These are phyloP conservation scores for Boloria selene DNA, from an alignment of 2,888 invertebrate species.

Conservation along the genomic window DNA sequence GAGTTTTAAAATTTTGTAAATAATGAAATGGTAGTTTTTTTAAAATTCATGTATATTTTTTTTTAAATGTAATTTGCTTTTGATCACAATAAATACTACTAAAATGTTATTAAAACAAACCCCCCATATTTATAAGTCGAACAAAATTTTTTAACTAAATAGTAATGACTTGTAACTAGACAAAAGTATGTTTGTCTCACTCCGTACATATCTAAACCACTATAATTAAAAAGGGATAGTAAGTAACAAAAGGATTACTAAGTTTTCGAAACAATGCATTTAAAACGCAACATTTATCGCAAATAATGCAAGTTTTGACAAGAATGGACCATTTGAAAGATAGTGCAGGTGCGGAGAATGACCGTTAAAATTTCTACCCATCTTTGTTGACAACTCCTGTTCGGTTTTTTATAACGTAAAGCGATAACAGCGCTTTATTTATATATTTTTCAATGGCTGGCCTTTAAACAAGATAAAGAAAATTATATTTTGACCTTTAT, in stretches of 20 bases:
- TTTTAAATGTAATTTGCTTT: no score
- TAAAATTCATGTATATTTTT: no score
- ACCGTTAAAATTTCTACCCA: slow-evolving; percentile 23
- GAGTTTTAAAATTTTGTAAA: not conserved
- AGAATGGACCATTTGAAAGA: slow-evolving; percentile 17
- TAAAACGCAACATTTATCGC: slow-evolving; percentile 43
- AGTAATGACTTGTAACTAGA: no score
- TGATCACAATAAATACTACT: no score
- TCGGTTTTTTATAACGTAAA: not conserved
- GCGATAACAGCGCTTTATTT: not conserved
- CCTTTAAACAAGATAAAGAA: no score
- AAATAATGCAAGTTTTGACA: slow-evolving; percentile 29
- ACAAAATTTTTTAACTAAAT: no score
- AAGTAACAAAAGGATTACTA: not conserved
- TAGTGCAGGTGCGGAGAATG: slow-evolving; percentile 24
- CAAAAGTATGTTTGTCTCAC: no score
- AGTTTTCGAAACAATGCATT: slow-evolving; percentile 28
- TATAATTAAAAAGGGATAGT: not conserved
- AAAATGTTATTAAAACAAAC: no score
- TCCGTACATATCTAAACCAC: no score
- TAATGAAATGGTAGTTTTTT: not conserved
- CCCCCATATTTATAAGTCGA: no score
- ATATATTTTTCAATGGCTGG: no score
- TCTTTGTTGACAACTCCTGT: slow-evolving; percentile 35
- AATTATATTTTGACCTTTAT: no score